These are phyloP conservation scores for Drosophila paracracens DNA, from an alignment of 2,888 invertebrate genomes.

Conservation along the genomic window DNA sequence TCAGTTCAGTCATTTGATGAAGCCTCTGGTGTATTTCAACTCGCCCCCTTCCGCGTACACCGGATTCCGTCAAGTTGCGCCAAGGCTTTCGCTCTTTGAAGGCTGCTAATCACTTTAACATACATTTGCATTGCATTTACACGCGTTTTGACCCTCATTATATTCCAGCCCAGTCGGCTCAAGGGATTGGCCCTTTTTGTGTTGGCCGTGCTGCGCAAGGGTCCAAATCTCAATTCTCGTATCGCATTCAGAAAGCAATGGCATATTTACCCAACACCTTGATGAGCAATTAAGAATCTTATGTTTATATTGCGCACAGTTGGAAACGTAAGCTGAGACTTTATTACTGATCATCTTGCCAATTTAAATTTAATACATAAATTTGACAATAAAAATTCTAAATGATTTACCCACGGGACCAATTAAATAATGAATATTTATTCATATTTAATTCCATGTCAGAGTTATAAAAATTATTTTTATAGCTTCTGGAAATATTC, in stretches of 20 bases:
- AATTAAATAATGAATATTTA: background rate
- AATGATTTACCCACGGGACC: background rate
- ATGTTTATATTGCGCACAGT: slow-evolving; percentile 11
- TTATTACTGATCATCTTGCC: background rate
- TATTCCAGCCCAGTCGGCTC: slow-evolving; percentile 41
- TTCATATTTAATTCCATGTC: background rate
- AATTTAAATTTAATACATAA: background rate
- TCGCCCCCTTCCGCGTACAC: slow-evolving; percentile 2
- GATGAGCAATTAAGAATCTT: slow-evolving; percentile 55
- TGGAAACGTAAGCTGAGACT: background rate
- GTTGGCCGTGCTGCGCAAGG: background rate
- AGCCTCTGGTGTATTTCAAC: slow-evolving; percentile 72
- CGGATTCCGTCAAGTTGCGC: slow-evolving; percentile 36
- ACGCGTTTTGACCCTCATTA: slow-evolving; percentile 81
- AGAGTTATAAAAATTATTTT: background rate
- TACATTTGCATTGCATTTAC: slow-evolving; percentile 83
- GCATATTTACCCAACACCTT: slow-evolving; percentile 61
- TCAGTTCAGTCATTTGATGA: slow-evolving; percentile 49
- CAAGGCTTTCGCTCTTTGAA: slow-evolving; percentile 63
- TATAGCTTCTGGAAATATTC: background rate
- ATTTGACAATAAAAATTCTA: background rate
- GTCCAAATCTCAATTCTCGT: slow-evolving; percentile 34
- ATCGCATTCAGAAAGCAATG: slow-evolving; percentile 18
- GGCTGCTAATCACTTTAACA: slow-evolving; percentile 82
- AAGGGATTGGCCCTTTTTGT: slow-evolving; percentile 59